A percentile compares a stretch with the other conserved stretches of the same genome.
Conservation (phyloP, 2,797 vertebrate species). For the Argya squamiceps region DNA sequence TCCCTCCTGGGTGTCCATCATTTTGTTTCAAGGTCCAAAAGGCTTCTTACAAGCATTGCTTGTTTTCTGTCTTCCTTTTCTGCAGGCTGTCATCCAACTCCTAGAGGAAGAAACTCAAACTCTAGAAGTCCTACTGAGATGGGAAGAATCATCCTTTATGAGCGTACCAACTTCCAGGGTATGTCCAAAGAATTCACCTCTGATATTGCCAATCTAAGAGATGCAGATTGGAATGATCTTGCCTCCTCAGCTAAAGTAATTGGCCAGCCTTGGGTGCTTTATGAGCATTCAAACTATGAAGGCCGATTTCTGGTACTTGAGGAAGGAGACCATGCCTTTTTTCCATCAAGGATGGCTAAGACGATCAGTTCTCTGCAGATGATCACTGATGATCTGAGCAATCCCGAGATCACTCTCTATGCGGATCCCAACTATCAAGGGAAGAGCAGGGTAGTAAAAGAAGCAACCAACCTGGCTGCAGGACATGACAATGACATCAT, state of each 20-base stretch:
- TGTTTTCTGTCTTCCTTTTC: not conserved
- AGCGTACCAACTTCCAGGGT: not conserved
- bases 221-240: not conserved
- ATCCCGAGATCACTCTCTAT: slow-evolving; percentile 33
- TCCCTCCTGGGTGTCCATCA: rapidly evolving
- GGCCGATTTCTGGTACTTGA: not conserved
- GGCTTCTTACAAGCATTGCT: not conserved
- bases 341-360: not conserved
- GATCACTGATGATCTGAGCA: not conserved
- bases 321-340: not conserved
- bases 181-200: not conserved
- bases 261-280: slow-evolving; percentile 45
- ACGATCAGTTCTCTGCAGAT: not conserved
- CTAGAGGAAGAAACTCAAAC: not conserved
- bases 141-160: slow-evolving; percentile 10
- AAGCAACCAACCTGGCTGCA: not conserved
- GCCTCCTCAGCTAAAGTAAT: not conserved
- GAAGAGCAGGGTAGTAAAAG: not conserved
- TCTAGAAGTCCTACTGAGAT: not conserved
- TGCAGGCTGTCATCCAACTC: not conserved
- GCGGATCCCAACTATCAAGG: not conserved
- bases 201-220: not conserved
- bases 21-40: not conserved
- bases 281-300: not conserved
- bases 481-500: not conserved